A percentile compares a stretch with the other conserved stretches of the same genome.
Conservation (phyloP, 2,113 vertebrate genomes). For the Pygoscelis adeliae region DNA sequence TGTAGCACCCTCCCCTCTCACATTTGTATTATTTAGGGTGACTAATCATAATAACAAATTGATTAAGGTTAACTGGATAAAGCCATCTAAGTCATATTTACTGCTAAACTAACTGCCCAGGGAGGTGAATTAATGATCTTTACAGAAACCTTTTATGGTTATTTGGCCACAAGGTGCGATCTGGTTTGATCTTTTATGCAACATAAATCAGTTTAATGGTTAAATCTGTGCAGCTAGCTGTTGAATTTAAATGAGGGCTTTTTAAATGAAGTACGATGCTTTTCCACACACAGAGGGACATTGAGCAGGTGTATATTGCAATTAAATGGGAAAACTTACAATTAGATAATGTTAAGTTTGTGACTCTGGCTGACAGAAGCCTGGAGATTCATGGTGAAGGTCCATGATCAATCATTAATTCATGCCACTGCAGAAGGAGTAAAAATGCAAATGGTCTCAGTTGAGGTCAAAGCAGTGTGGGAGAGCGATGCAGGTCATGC, state of each 20-base stretch:
- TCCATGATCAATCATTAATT: constrained; percentile 49
- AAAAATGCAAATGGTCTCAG: constrained; percentile 50
- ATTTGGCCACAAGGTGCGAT: constrained; percentile 75
- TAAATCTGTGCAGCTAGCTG: constrained; percentile 72
- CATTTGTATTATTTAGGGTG: constrained; percentile 58
- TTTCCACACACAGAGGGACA: constrained; percentile 50
- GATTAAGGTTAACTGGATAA: constrained; percentile 73
- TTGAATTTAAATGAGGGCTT: constrained; percentile 72
- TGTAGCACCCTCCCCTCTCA: constrained; percentile 15
- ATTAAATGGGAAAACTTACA: constrained; percentile 71
- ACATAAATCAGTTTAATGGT: constrained; percentile 76
- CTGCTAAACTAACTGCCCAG: constrained; percentile 71
- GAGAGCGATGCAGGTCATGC: not conserved
- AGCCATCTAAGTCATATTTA: constrained; percentile 71
- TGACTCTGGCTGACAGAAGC: constrained; percentile 57
- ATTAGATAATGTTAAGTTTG: constrained; percentile 72
- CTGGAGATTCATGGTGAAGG: constrained; percentile 51
- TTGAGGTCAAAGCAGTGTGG: constrained; percentile 41
- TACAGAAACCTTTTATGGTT: constrained; percentile 74
- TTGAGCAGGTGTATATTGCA: constrained; percentile 72
- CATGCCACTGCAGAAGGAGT: not conserved
- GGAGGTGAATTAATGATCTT: constrained; percentile 76
- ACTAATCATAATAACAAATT: constrained; percentile 74
- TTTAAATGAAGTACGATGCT: constrained; percentile 70
- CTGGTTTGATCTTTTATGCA: constrained; percentile 73